Conservation (phyloP, 23 tunicate species). For the Trididemnum nubilum region DNA sequence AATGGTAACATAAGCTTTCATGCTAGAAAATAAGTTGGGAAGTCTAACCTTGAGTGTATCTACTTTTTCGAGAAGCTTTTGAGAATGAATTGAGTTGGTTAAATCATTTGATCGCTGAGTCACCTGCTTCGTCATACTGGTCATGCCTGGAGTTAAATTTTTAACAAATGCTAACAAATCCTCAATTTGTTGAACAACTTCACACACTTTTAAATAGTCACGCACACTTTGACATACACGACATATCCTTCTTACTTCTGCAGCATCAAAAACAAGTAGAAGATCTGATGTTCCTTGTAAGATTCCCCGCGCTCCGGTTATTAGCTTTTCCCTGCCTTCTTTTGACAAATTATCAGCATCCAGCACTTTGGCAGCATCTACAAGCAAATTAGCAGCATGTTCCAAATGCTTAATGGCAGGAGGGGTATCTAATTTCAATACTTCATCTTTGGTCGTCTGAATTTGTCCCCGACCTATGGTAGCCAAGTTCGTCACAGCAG, state of each 20-base stretch:
- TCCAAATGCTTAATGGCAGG: constrained; percentile 83
- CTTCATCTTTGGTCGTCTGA: constrained; percentile 68
- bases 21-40: constrained; percentile 89
- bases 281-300: constrained; percentile 97
- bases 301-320: constrained; percentile 95
- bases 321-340: constrained; percentile 82
- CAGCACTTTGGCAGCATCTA: constrained; percentile 56
- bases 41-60: constrained; percentile 49
- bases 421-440: constrained; percentile 88
- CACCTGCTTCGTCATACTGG: constrained; percentile 69
- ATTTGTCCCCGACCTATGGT: constrained; percentile 68
- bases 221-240: constrained; percentile 77
- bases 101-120: constrained; percentile 66
- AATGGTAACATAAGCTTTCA: constrained; percentile 61
- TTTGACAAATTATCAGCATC: constrained; percentile 52
- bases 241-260: constrained; percentile 88
- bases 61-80: constrained; percentile 53
- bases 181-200: constrained; percentile 86
- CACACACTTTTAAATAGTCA: constrained; percentile 71
- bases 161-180: constrained; percentile 91
- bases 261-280: constrained; percentile 89
- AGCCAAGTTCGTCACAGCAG: constrained; percentile 84
- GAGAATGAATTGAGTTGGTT: constrained; percentile 75
- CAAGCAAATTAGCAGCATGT: constrained; percentile 59
- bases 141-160: constrained; percentile 87